Percentiles rank a stretch among this genome's conserved stretches.
Evolutionary conservation across 2,888 invertebrate genomes (phyloP).

Genomic region (Platerodrilus igneus): DNA sequence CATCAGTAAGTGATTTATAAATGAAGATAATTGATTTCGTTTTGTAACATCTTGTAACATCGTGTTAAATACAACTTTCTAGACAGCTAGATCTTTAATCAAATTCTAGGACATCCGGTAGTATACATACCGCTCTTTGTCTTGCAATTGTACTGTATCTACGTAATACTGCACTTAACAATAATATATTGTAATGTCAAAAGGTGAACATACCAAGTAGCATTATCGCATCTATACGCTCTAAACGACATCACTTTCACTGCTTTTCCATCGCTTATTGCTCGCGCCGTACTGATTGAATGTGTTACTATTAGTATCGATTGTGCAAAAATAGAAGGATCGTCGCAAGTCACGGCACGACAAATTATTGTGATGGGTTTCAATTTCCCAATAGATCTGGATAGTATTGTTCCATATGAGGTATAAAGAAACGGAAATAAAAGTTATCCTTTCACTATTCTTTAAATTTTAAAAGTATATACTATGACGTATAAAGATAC

Average conservation of each 20-base stretch:
- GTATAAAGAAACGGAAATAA: background rate
- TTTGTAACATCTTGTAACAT: too few relatives aligned
- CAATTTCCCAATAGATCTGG: conserved; percentile 8
- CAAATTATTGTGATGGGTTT: conserved; percentile 16
- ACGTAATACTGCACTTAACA: too few relatives aligned
- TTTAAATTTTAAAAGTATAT: too few relatives aligned
- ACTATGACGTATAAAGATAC: too few relatives aligned
- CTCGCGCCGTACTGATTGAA: background rate
- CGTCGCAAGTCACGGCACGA: conserved; percentile 15
- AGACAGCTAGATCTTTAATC: conserved; percentile 9
- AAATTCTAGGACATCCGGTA: conserved; percentile 12
- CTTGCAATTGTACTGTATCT: too few relatives aligned
- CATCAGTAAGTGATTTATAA: too few relatives aligned
- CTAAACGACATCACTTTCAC: conserved; percentile 19
- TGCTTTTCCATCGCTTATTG: conserved; percentile 3
- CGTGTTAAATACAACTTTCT: conserved; percentile 6
- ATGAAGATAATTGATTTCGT: conserved; percentile 1
- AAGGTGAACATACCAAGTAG: conserved; percentile 20
- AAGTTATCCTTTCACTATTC: too few relatives aligned
- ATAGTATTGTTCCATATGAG: conserved; percentile 1
- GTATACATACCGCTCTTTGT: conserved; percentile 1
- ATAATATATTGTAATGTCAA: conserved; percentile 16
- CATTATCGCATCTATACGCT: conserved; percentile 15
- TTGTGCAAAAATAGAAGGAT: conserved; percentile 19
- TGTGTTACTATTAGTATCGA: conserved; percentile 15